phyloP scores from a whole-genome alignment of 2,888 invertebrate genomes.

The Parnassius orleans region DNA sequence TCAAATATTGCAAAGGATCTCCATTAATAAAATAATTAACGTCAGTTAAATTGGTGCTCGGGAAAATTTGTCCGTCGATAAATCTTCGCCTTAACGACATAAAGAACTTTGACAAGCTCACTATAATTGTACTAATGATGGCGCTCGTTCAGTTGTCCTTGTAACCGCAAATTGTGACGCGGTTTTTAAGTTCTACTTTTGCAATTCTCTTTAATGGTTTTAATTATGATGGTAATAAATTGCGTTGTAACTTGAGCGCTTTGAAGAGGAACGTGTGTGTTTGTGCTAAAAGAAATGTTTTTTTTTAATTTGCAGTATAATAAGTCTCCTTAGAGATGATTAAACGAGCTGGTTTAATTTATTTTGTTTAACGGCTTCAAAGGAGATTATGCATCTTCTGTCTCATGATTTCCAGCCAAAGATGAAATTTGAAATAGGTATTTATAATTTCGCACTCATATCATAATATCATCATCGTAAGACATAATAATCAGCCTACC shows the following conservation, averaged over 20 bases:
- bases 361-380: not conserved
- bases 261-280: constrained; percentile 3
- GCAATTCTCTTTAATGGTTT: constrained; percentile 23
- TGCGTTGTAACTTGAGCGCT: constrained; percentile 10
- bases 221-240: constrained; percentile 23
- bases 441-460: too few species aligned
- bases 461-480: too few species aligned
- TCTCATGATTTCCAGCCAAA: too few species aligned
- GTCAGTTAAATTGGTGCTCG: not conserved
- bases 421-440: too few species aligned
- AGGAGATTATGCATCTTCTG: too few species aligned
- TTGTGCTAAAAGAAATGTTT: constrained; percentile 2
- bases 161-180: constrained; percentile 25
- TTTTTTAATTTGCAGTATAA: constrained; percentile 1
- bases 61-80: not conserved
- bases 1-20: not conserved
- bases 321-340: constrained; percentile 1
- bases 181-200: constrained; percentile 16
- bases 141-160: constrained; percentile 15
- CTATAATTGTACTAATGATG: constrained; percentile 27
- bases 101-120: constrained; percentile 24
- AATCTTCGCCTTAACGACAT: constrained; percentile 20
- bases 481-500: too few species aligned
- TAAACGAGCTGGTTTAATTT: not conserved
- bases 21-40: constrained; percentile 9